Evolutionary conservation across 2,797 vertebrate species (phyloP).

Genomic region (Triplophysa bombifrons): DNA sequence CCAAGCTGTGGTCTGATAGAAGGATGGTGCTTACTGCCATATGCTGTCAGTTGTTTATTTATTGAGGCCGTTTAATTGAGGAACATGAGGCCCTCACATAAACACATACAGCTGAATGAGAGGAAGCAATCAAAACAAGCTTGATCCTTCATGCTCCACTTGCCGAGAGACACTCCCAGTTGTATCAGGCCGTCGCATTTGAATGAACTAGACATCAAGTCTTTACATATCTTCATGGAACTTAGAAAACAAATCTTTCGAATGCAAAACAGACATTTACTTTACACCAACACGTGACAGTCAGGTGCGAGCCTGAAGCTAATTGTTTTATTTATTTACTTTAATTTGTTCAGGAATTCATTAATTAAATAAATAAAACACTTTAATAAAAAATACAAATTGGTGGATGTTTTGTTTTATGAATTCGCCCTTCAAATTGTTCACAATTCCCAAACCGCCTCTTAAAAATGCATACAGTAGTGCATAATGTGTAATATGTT

Average conservation of each 20-base stretch:
- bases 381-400: neutral
- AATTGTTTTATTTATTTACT: neutral
- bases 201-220: neutral
- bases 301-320: neutral
- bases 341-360: too few relatives aligned
- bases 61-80: neutral
- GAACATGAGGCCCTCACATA: neutral
- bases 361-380: too few relatives aligned
- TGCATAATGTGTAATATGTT: neutral
- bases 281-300: neutral
- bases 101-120: constrained; percentile 12
- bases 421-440: neutral
- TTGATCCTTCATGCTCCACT: constrained; percentile 8
- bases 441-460: neutral
- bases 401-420: neutral
- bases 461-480: neutral
- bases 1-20: neutral
- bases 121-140: constrained; percentile 2
- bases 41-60: neutral
- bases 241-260: constrained; percentile 17
- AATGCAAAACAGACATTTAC: constrained; percentile 9
- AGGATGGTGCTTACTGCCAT: neutral
- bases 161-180: constrained; percentile 7
- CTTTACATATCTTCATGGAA: constrained; percentile 2
- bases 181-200: neutral